Evolutionary conservation across 2,113 vertebrate genomes (phyloP).

Genomic region (Macaca nemestrina): DNA sequence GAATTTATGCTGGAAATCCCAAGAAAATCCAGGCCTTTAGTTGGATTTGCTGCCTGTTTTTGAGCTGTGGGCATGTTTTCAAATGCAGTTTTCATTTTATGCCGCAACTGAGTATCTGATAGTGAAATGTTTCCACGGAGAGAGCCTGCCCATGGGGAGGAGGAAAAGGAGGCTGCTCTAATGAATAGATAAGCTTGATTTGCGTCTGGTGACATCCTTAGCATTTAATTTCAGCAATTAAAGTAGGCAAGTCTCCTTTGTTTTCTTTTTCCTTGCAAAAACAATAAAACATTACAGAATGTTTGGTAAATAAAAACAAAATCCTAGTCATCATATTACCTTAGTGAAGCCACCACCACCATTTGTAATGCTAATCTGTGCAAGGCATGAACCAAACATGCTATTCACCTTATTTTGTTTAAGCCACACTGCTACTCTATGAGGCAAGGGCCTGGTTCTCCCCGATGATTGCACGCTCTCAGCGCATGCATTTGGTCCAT

Average conservation of each 20-base stretch:
- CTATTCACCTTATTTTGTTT: neutral
- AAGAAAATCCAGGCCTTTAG: neutral
- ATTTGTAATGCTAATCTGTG: neutral
- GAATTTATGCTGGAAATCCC: neutral
- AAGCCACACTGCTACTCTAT: accelerated
- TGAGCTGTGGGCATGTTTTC: slow-evolving; percentile 44
- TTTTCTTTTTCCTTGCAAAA: slow-evolving; percentile 64
- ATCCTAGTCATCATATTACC: neutral
- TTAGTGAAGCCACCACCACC: neutral
- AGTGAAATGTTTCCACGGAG: slow-evolving; percentile 43
- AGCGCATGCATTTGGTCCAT: neutral
- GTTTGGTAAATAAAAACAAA: slow-evolving; percentile 18
- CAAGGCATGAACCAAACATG: neutral
- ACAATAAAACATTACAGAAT: slow-evolving; percentile 52
- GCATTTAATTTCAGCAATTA: slow-evolving; percentile 74
- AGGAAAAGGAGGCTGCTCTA: slow-evolving; percentile 48
- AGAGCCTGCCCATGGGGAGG: slow-evolving; percentile 53
- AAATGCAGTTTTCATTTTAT: slow-evolving; percentile 45
- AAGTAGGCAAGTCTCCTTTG: slow-evolving; percentile 61
- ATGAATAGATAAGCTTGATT: slow-evolving; percentile 71
- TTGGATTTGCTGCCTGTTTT: slow-evolving; percentile 26
- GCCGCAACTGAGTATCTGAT: slow-evolving; percentile 61
- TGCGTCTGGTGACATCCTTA: slow-evolving; percentile 65
- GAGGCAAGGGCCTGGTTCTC: neutral
- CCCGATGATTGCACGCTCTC: neutral